Conservation (phyloP, 1,140 invertebrate genomes). For the Lepidurus arcticus region DNA sequence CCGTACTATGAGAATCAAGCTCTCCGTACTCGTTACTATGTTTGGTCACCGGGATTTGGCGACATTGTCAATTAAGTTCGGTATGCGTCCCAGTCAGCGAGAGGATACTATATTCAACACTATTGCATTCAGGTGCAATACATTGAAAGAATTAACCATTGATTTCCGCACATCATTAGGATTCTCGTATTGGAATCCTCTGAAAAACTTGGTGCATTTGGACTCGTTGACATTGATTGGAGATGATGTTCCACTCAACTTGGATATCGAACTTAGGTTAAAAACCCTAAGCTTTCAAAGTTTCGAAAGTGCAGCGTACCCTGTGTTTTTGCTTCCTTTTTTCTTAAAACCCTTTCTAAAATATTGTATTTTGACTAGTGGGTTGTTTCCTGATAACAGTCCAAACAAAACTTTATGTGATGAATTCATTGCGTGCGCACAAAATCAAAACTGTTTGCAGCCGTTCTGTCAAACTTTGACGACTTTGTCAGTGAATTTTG, state of each 20-base stretch:
- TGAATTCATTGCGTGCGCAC: background rate
- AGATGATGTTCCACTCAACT: background rate
- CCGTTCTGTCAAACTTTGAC: background rate
- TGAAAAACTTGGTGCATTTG: background rate
- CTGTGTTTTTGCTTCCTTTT: background rate
- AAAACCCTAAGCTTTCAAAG: background rate
- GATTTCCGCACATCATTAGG: background rate
- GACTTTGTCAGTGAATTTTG: background rate
- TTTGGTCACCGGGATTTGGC: background rate
- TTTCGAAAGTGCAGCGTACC: background rate
- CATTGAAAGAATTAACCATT: background rate
- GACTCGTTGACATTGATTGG: background rate
- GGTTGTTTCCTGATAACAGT: background rate
- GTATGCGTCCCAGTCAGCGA: background rate
- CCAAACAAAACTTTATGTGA: background rate
- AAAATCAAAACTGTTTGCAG: background rate
- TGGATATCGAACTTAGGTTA: background rate
- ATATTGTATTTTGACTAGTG: no score
- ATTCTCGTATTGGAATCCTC: background rate
- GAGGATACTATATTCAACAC: background rate
- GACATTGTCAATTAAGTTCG: background rate
- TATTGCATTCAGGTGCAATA: background rate
- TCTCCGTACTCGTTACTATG: background rate
- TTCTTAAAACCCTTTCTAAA: no score
- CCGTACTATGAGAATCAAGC: background rate